Evolutionary conservation across 53 echinoderm and acorn worm species (phyloP), one percentile per base, ranked within the genome.

Genomic region (Zoroaster sp.): DNA sequence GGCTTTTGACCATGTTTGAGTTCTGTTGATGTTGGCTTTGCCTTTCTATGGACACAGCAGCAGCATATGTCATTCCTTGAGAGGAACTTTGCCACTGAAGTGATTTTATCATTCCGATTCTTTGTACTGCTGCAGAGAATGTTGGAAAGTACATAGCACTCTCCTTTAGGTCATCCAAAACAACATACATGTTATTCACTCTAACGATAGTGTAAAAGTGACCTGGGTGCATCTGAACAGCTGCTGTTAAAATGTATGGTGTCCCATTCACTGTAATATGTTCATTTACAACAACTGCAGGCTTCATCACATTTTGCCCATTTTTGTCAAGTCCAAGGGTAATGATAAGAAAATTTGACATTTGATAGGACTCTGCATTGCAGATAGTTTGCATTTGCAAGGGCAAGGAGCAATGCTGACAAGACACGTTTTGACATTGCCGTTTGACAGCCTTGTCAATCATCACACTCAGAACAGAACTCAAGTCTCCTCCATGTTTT

Each of bases 301-400:
- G 83, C 20, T 86, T 86, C 75, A 45, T 44, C 23, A 35, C 47
- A 5, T 47, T 33, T 18, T 41, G 42, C 31, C 72, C 70, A 35
- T 47, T 53, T 13, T 34, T 36, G n/a, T 71, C 86, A 21, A 70
- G 86, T 4, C 86, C 86, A 44, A 86, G 47, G 30, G 70, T 42
- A 32, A 86, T 45, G 12, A 86, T 13, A 10, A 86, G 15, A 23
- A 86, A 86, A 53, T 86, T 72, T 45, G 71, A 51, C 70, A 86
- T 69, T 14, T 43, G 14, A 71, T 35, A 71, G 5, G 18, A 46
- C 32, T 72, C 44, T 44, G 14, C 52, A 14, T 71, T 13, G 9
- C 7, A 35, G 38, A 21, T 7, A 53, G 37, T 40, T 54, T 37
- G n/a, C 14, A 53, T 0, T 54, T 37, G n/a, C 14, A 53, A 0